These are phyloP conservation scores for Nesospiza acunhae DNA, from an alignment of 2,113 vertebrate species.

Conservation along the genomic window DNA sequence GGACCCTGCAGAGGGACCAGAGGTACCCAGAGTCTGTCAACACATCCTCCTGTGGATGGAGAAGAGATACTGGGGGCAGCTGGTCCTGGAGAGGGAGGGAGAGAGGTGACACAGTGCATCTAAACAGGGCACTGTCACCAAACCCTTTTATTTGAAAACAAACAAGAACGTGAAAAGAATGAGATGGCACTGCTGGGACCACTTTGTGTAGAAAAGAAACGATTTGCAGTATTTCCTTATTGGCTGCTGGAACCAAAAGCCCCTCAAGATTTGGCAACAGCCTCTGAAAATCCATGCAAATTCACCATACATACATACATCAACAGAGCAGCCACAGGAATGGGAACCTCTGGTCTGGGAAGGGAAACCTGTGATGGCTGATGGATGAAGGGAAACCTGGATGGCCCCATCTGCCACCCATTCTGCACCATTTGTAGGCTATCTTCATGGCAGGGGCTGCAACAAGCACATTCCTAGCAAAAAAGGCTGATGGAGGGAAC, in stretches of 20 bases:
- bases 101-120: neutral
- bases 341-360: neutral
- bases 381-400: neutral
- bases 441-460: neutral
- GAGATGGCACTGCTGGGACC: neutral
- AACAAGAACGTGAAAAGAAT: neutral
- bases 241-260: neutral
- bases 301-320: fast-evolving
- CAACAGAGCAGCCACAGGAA: fast-evolving
- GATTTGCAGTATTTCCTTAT: neutral
- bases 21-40: neutral
- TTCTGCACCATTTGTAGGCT: neutral
- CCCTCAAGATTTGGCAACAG: neutral
- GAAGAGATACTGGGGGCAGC: neutral
- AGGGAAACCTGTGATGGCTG: neutral
- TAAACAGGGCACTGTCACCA: neutral
- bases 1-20: neutral
- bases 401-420: fast-evolving
- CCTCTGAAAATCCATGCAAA: neutral
- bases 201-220: neutral
- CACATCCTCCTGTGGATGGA: neutral
- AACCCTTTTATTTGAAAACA: neutral
- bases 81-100: neutral
- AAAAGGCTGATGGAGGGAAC: neutral
- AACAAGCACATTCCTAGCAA: neutral